Conservation (phyloP, 2,797 vertebrate species). For the Decapterus maruadsi region DNA sequence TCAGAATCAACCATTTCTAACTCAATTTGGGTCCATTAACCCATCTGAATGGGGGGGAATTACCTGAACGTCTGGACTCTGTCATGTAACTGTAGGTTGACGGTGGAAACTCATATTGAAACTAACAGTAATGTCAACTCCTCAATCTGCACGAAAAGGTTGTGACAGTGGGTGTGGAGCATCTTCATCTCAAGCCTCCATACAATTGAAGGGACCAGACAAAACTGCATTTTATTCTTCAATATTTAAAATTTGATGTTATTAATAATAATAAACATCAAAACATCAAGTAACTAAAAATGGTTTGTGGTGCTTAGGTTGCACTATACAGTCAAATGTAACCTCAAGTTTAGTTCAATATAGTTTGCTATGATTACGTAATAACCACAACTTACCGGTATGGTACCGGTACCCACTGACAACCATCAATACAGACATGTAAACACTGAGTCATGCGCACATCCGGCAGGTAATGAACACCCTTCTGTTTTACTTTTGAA, state of each 20-base stretch:
- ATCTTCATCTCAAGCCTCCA: not conserved
- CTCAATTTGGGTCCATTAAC: not conserved
- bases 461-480: slow-evolving; percentile 26
- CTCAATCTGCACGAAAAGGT: not conserved
- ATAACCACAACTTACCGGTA: not conserved
- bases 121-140: slow-evolving; percentile 20
- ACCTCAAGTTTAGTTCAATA: not conserved
- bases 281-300: not conserved
- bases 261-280: not conserved
- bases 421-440: slow-evolving; percentile 34
- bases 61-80: not conserved
- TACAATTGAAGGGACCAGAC: not conserved
- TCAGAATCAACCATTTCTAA: slow-evolving; percentile 1
- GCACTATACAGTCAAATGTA: not conserved
- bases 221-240: too few species aligned
- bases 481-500: slow-evolving; percentile 9
- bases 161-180: slow-evolving; percentile 5
- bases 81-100: not conserved
- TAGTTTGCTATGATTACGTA: not conserved
- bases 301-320: not conserved
- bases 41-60: not conserved
- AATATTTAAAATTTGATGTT: not conserved
- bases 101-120: not conserved
- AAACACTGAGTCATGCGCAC: slow-evolving; percentile 65
- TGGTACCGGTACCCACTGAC: slow-evolving; percentile 27